phyloP scores from a whole-genome alignment of 37 sponge, comb jelly and placozoan genomes.

The Aplysina aerophoba region DNA sequence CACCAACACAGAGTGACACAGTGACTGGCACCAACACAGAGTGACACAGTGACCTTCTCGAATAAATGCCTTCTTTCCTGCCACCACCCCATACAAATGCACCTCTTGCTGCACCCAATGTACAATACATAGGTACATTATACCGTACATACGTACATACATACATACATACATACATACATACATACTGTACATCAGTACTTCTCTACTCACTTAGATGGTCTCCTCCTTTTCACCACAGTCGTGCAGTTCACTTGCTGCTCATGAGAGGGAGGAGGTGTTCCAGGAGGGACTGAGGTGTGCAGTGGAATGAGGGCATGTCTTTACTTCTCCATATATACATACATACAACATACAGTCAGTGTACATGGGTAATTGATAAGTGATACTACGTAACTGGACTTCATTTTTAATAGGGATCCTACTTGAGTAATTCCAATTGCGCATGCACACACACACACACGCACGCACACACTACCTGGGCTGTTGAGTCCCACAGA shows the following conservation, averaged over 20 bases:
- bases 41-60: neutral
- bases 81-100: no score
- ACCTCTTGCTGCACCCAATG: no score
- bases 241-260: neutral
- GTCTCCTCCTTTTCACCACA: constrained; percentile 12
- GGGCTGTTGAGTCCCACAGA: neutral
- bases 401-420: no score
- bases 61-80: no score
- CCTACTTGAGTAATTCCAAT: no score
- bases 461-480: neutral
- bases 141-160: neutral
- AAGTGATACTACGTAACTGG: no score
- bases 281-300: neutral
- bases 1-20: neutral
- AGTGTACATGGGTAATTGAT: no score
- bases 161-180: neutral
- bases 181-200: no score
- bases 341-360: no score
- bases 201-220: neutral
- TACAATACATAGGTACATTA: no score
- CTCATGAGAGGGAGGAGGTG: neutral
- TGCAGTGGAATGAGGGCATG: no score
- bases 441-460: neutral
- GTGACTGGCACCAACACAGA: neutral
- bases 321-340: no score